phyloP scores from a whole-genome alignment of 2,797 vertebrate genomes.

The Basileuterus tristriatus region DNA sequence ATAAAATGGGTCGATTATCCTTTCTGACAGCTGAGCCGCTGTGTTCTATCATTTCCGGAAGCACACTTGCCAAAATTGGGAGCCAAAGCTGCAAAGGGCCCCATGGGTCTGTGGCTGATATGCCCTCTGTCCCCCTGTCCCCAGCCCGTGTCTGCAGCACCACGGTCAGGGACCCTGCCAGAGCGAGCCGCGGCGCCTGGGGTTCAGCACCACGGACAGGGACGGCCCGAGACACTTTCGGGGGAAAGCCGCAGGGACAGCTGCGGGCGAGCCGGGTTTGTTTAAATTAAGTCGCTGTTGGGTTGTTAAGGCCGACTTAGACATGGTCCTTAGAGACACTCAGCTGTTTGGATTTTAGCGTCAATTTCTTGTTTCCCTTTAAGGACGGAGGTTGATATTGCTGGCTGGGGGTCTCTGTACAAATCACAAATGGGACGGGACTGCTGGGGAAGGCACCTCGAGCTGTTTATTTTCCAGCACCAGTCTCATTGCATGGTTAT shows the following conservation, averaged over 20 bases:
- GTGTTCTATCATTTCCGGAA: neutral
- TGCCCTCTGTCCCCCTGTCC: neutral
- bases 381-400: neutral
- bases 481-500: neutral
- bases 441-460: fast-evolving
- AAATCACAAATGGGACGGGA: fast-evolving
- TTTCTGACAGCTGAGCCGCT: neutral
- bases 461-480: neutral
- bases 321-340: neutral
- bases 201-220: conserved; percentile 33
- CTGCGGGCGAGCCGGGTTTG: fast-evolving
- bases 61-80: neutral
- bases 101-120: neutral
- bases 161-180: neutral
- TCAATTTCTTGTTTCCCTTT: neutral
- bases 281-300: neutral
- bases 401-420: fast-evolving
- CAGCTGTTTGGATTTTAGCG: neutral
- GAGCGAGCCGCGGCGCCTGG: fast-evolving
- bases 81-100: neutral
- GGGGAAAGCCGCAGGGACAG: fast-evolving
- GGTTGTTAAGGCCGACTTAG: neutral
- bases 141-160: neutral
- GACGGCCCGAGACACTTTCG: fast-evolving
- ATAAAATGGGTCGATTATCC: neutral